These are phyloP conservation scores for Apomyelois bistriatella DNA, from an alignment of 2,888 invertebrate genomes.

Conservation along the genomic window DNA sequence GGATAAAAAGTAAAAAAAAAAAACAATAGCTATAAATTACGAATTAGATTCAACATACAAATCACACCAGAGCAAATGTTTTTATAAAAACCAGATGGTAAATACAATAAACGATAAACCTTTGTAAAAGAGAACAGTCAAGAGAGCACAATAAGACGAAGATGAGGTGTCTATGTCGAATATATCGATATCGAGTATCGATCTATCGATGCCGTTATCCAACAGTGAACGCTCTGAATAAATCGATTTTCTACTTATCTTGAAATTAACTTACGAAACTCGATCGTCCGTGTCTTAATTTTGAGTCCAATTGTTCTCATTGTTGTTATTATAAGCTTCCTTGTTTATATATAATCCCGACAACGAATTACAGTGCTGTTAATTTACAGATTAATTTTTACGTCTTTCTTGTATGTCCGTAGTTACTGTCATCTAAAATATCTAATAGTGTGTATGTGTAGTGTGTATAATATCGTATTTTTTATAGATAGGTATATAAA, in stretches of 20 bases:
- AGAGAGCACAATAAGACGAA: neutral
- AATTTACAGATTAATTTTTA: too few relatives aligned
- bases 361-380: neutral
- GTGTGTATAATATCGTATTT: too few relatives aligned
- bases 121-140: neutral
- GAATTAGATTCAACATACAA: too few relatives aligned
- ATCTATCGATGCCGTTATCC: neutral
- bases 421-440: too few relatives aligned
- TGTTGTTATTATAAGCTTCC: neutral
- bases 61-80: neutral
- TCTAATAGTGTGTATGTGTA: too few relatives aligned
- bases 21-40: neutral
- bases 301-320: conserved; percentile 1
- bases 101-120: conserved; percentile 8
- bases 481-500: too few relatives aligned
- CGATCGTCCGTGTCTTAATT: neutral
- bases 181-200: neutral
- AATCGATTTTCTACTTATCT: conserved; percentile 11
- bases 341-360: neutral
- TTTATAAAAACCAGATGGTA: neutral
- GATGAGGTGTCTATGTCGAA: conserved; percentile 6
- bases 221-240: conserved; percentile 5
- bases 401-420: too few relatives aligned
- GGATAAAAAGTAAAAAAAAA: too few relatives aligned
- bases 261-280: conserved; percentile 6